Base-by-base conservation (phyloP, 2,888 invertebrate genomes). In the Melolontha melolontha region DNA sequence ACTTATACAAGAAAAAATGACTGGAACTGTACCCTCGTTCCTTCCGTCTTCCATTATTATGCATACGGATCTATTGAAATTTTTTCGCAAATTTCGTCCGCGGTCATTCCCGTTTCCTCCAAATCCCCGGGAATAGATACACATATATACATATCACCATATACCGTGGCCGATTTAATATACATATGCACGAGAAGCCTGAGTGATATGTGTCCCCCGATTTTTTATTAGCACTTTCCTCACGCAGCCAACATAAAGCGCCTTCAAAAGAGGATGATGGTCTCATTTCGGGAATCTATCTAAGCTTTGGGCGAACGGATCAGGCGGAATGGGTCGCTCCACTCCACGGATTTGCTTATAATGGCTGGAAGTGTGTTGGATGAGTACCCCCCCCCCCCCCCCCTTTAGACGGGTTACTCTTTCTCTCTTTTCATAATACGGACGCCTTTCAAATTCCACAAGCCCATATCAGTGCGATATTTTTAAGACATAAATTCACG, bases 151-250 rank as follows among this genome's bases (percentile, higher is more conserved):
- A 55, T 55, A 55, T 55, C 55, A 14, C 10, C 39, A 17, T 22
- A 22, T 1, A 22, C 39, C 11, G 17, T 12, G 16, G 10, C 47
- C 47, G 47, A 47, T 12, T 47, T 47, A 47, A 47, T 47, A 41
- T 39, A 11, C 39, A 41, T 29, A 39, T 39, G 39, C 40, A 12
- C 17, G 39, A 12, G 55, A 11, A 41, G 34, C 17, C 40, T 11
- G 34, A 34, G 29, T 39, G 40, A 17, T 55, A 17, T 41, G 34
- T 44, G 62, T 29, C 39, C 14, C 64, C 64, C 64, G 41, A 55
- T 63, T 64, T 66, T 69, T 69, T 69, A 69, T 69, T 59, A 69
- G 57, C 59, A 66, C 69, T 67, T 67, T 54, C 40, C 67, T 62
- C 69, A 67, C 69, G 59, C 66, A 49, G 27, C 16, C 34, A 55